These are phyloP conservation scores for Caloenas nicobarica DNA, from an alignment of 2,113 vertebrate genomes.

Conservation along the genomic window DNA sequence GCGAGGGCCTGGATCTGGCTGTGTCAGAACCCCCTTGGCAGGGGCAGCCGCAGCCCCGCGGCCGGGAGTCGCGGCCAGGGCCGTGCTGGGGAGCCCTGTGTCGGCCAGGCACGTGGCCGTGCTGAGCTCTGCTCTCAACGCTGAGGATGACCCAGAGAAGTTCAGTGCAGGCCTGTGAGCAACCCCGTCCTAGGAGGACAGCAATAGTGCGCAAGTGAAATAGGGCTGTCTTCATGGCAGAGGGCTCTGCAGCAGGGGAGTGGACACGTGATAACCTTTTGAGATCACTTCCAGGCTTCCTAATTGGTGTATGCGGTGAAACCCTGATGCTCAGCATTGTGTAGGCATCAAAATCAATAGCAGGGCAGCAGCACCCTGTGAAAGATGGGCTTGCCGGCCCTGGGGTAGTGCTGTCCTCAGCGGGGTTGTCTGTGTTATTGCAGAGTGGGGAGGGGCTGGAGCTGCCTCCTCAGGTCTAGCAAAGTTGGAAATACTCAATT, in stretches of 20 bases:
- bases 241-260: neutral
- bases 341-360: neutral
- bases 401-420: neutral
- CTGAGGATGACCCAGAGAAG: neutral
- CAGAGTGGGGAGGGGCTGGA: neutral
- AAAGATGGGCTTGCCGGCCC: neutral
- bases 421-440: rapidly evolving
- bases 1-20: neutral
- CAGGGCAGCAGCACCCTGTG: neutral
- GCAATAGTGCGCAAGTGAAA: rapidly evolving
- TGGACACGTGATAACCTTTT: neutral
- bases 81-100: neutral
- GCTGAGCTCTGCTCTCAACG: neutral
- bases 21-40: neutral
- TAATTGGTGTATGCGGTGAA: neutral
- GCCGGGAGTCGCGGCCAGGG: neutral
- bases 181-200: neutral
- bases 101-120: rapidly evolving
- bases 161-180: neutral
- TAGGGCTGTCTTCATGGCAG: rapidly evolving
- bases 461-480: neutral
- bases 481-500: neutral
- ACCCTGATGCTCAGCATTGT: neutral
- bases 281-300: neutral
- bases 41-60: neutral